Percentiles rank a stretch among this genome's conserved stretches.
phyloP scores from a whole-genome alignment of 2,888 invertebrate species.

The Aquatica leii region DNA sequence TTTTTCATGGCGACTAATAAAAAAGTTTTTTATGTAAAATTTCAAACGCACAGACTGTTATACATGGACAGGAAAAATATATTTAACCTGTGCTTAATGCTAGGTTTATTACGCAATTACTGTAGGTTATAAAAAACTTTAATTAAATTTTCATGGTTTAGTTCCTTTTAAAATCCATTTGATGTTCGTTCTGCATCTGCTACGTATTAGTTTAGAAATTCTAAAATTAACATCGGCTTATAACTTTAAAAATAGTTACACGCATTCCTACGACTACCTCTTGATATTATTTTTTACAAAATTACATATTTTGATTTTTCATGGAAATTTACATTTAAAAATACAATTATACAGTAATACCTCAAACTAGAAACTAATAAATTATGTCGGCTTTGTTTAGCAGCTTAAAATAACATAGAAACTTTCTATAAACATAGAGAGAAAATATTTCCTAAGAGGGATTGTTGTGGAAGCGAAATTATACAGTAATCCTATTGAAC shows the following conservation, averaged over 20 bases:
- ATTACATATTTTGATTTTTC: no score
- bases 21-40: no score
- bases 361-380: neutral
- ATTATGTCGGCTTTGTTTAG: neutral
- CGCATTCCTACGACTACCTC: no score
- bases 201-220: neutral
- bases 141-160: conserved; percentile 14
- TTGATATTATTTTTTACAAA: no score
- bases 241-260: neutral
- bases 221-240: conserved; percentile 2
- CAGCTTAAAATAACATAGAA: conserved; percentile 6
- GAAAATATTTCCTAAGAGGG: conserved; percentile 6
- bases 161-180: conserved; percentile 2
- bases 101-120: conserved; percentile 2
- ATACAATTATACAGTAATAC: neutral
- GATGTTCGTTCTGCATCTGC: conserved; percentile 9
- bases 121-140: neutral
- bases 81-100: neutral
- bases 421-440: neutral
- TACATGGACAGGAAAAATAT: no score
- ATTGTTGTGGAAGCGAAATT: neutral
- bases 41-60: no score
- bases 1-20: no score
- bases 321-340: no score
- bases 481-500: conserved; percentile 4